phyloP scores from a whole-genome alignment of 1,140 invertebrate genomes.

The Anoplophora glabripennis region DNA sequence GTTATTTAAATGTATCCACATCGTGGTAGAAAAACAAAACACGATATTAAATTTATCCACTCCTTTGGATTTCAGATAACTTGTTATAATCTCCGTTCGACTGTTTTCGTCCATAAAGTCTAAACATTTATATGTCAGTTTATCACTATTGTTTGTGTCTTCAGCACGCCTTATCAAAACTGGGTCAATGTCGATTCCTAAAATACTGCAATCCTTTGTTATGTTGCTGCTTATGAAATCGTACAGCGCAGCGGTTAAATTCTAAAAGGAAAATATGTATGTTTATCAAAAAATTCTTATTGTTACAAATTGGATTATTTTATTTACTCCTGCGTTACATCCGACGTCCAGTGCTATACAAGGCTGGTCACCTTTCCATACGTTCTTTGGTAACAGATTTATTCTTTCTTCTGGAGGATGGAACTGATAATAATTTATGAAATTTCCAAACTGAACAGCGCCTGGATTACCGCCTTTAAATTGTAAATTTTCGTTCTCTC shows the following conservation, averaged over 20 bases:
- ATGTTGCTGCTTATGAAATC: constrained; percentile 54
- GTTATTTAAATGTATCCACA: constrained; percentile 85
- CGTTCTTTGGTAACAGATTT: constrained; percentile 57
- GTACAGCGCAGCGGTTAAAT: constrained; percentile 61
- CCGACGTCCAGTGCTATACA: constrained; percentile 67
- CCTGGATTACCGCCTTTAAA: constrained; percentile 63
- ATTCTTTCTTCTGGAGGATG: constrained; percentile 67
- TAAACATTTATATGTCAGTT: constrained; percentile 57
- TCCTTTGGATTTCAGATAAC: constrained; percentile 49
- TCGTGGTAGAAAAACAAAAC: constrained; percentile 79
- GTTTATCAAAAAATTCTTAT: constrained; percentile 7
- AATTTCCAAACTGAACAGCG: constrained; percentile 74
- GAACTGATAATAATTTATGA: constrained; percentile 83
- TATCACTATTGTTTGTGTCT: constrained; percentile 46
- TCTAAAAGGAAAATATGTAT: constrained; percentile 45
- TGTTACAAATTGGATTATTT: constrained; percentile 3
- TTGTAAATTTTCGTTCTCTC: constrained; percentile 25
- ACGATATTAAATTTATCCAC: constrained; percentile 63
- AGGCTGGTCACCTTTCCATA: constrained; percentile 55
- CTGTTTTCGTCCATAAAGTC: constrained; percentile 59
- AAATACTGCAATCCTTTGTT: constrained; percentile 52
- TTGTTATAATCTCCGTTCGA: constrained; percentile 45
- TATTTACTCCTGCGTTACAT: constrained; percentile 70
- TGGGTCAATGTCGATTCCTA: constrained; percentile 74
- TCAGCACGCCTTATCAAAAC: constrained; percentile 65